phyloP scores from a whole-genome alignment of 2,113 vertebrate genomes.

The Telmatochromis sp. region DNA sequence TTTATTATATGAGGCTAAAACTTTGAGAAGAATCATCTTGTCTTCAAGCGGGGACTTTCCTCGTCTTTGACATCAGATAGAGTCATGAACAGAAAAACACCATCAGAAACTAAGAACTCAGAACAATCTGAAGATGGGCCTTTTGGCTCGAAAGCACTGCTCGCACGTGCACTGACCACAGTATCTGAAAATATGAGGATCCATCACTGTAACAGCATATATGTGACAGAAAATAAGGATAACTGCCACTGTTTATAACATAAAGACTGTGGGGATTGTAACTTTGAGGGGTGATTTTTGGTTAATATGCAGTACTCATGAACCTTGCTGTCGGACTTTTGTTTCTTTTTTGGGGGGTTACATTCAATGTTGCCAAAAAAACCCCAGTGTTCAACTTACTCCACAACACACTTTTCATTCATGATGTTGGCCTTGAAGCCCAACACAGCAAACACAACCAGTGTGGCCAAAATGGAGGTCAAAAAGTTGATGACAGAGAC shows the following conservation, averaged over 20 bases:
- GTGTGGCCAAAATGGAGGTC: conserved; percentile 91
- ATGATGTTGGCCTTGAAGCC: conserved; percentile 99
- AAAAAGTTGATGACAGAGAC: conserved; percentile 97
- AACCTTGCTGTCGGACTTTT: not conserved
- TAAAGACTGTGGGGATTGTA: not conserved
- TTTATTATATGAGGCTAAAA: not conserved
- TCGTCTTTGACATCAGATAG: not conserved
- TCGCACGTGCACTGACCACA: not conserved
- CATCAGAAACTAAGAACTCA: not conserved
- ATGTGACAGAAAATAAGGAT: not conserved
- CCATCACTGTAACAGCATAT: not conserved
- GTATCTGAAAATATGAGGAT: not conserved
- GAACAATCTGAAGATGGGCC: not conserved
- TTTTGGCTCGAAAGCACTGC: not conserved
- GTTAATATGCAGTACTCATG: not conserved
- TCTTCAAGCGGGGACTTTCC: not conserved
- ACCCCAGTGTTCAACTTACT: conserved; percentile 74
- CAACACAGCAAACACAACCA: conserved; percentile 96
- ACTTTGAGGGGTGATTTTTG: not conserved
- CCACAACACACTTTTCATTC: conserved; percentile 95
- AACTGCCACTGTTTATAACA: not conserved
- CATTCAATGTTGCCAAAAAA: not conserved
- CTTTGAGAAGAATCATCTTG: not conserved
- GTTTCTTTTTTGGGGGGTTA: not conserved
- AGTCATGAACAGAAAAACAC: not conserved